Percentiles rank a stretch among this genome's conserved stretches.
Conservation (phyloP, 2,888 invertebrate genomes). For the Metacarcinus magister region DNA sequence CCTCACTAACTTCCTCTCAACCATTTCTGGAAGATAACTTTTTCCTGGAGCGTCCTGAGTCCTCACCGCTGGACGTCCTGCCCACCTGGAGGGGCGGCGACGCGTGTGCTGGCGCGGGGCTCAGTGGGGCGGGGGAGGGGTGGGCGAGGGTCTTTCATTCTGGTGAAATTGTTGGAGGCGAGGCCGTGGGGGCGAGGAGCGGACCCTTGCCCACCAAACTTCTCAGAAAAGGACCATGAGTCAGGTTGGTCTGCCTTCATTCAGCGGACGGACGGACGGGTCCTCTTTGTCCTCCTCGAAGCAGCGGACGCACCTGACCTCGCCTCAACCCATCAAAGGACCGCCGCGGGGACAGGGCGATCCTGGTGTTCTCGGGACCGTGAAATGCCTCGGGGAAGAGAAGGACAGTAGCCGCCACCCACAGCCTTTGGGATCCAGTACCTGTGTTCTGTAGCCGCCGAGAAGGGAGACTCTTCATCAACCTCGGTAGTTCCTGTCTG, state of each 20-base stretch:
- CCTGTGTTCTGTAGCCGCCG: not conserved
- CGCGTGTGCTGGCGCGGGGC: constrained; percentile 15
- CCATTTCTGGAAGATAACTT: constrained; percentile 12
- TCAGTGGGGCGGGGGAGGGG: too few relatives aligned
- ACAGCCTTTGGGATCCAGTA: not conserved
- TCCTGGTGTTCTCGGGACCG: not conserved
- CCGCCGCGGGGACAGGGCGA: not conserved
- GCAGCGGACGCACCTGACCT: constrained; percentile 1
- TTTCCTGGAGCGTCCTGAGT: not conserved
- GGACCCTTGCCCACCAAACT: not conserved
- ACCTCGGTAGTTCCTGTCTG: too few relatives aligned
- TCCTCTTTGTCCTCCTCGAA: not conserved
- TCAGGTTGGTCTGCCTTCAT: not conserved
- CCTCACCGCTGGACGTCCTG: not conserved
- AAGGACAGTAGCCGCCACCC: not conserved
- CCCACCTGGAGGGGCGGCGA: constrained; percentile 16
- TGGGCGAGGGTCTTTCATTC: not conserved
- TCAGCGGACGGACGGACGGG: not conserved
- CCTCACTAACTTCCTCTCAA: not conserved
- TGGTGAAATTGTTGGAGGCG: not conserved
- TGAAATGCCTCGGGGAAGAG: not conserved
- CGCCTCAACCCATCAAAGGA: not conserved
- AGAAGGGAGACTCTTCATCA: not conserved
- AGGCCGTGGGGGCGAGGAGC: not conserved
- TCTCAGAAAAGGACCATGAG: not conserved